These are phyloP conservation scores for Ethmia dodecea DNA, from an alignment of 2,888 invertebrate genomes.

Conservation along the genomic window DNA sequence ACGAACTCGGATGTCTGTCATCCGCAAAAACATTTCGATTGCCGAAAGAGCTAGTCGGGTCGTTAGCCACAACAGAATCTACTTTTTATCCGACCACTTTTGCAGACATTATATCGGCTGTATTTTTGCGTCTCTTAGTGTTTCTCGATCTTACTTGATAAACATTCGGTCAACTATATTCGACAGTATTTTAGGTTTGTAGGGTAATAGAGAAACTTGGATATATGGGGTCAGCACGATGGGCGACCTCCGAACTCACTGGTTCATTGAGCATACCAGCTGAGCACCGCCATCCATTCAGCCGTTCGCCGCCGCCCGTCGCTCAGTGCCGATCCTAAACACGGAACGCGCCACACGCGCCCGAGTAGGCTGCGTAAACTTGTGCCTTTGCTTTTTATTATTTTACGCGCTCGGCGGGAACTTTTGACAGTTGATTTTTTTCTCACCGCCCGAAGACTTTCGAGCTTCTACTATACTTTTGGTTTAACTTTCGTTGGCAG, in stretches of 20 bases:
- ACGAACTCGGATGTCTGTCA: conserved; percentile 44
- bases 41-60: conserved; percentile 13
- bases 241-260: conserved; percentile 70
- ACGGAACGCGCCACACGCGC: conserved; percentile 71
- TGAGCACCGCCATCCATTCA: conserved; percentile 57
- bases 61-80: conserved; percentile 13
- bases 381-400: conserved; percentile 39
- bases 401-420: conserved; percentile 47
- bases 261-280: conserved; percentile 72
- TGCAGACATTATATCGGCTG: background rate
- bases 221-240: conserved; percentile 59
- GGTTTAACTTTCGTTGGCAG: conserved; percentile 14
- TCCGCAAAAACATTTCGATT: conserved; percentile 35
- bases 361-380: conserved; percentile 37
- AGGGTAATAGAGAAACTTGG: conserved; percentile 60
- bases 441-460: conserved; percentile 7
- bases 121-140: background rate
- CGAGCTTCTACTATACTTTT: background rate
- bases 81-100: conserved; percentile 11
- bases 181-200: conserved; percentile 30
- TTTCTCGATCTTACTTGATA: background rate
- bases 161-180: conserved; percentile 11
- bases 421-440: conserved; percentile 43
- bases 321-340: conserved; percentile 69
- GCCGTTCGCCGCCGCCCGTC: conserved; percentile 27